Evolutionary conservation across 2,797 vertebrate species (phyloP).

Genomic region (Ceyx erithaca): DNA sequence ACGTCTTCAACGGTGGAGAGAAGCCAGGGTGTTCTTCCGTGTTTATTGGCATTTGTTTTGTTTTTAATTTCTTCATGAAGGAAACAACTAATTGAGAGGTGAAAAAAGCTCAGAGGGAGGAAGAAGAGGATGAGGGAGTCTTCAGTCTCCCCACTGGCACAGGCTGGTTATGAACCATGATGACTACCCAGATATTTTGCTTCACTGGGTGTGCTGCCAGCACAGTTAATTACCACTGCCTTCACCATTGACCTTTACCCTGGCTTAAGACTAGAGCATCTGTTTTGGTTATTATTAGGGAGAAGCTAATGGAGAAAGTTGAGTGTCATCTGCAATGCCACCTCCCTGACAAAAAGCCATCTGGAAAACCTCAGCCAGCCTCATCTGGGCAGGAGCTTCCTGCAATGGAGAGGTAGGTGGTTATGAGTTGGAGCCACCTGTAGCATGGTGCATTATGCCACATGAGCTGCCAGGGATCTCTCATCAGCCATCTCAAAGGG

Average conservation of each 20-base stretch:
- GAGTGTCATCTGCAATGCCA: neutral
- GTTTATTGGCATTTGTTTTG: neutral
- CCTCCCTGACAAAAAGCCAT: neutral
- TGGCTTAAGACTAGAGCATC: neutral
- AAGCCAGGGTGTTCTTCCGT: rapidly evolving
- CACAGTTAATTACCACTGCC: neutral
- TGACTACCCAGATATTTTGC: neutral
- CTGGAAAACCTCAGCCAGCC: neutral
- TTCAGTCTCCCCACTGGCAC: neutral
- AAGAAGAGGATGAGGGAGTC: neutral
- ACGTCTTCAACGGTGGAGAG: rapidly evolving
- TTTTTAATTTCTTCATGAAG: neutral
- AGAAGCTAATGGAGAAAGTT: neutral
- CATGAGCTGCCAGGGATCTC: neutral
- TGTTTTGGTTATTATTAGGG: neutral
- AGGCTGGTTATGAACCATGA: neutral
- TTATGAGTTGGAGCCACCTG: neutral
- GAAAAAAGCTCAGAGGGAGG: neutral
- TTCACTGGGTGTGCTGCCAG: neutral
- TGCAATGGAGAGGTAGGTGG: neutral
- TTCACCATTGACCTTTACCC: neutral
- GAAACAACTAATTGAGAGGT: neutral
- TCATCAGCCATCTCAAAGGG: neutral
- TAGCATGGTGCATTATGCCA: rapidly evolving
- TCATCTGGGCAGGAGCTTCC: neutral